Evolutionary conservation across 2,113 vertebrate species (phyloP), one percentile per base, ranked within the genome.

Genomic region (Hoplias malabaricus): DNA sequence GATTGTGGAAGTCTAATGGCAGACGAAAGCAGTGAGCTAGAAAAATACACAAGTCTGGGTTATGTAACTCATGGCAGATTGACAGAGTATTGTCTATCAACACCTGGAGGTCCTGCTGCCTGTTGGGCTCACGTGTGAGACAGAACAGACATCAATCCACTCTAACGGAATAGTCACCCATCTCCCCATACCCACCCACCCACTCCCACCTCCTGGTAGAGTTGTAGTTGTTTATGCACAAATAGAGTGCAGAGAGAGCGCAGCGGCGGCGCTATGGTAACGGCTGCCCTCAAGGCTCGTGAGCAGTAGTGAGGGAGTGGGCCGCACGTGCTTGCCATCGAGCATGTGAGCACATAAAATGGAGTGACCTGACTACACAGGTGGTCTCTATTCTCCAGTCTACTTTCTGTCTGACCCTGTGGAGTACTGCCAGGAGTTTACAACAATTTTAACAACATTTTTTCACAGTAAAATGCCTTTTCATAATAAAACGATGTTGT

Each of bases 31-130:
- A 13, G 1, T 23, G 25, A 67, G 31, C 50, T 48, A 21, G 19
- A 25, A 43, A 36, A 50, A 34, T 65, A 63, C 11, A 4, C 4
- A 25, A 66, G 21, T 68, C 29, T 13, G 16, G 11, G 50, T 77
- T 77, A 68, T 43, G 13, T 77, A 77, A 77, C 38, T 31, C 33
- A 67, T 14, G 6, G 63, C 23, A 19, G 16, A 16, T 36, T 62
- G 59, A 63, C 59, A 33, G 29, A 62, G 31, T n/a, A 6, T 36
- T 10, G 19, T 1, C 31, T n/a, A 31, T 61, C 25, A 36, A 33
- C 31, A 34, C 31, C 59, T 63, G 59, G 12, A 34, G 19, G 36
- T 21, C 16, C 7, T 3, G 59, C 0, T 21, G 2, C 19, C 23
- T 63, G 42, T 27, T n/a, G 31, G 59, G 4, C 25, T 53, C 73